Conservation (phyloP, 2,888 invertebrate species). For the Drosophila mercatorum region DNA sequence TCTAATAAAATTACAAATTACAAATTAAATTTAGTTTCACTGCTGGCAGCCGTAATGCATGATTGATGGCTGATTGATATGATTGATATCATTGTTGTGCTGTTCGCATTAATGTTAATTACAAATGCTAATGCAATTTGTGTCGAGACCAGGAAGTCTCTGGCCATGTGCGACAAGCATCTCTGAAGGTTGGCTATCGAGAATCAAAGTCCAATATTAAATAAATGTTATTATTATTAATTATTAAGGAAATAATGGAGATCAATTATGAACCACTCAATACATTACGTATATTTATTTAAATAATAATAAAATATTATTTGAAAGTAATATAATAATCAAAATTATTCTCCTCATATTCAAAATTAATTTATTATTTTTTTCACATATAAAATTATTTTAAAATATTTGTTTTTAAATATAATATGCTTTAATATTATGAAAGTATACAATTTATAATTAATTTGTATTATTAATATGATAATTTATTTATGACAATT, state of each 20-base stretch:
- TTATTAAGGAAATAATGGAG: too few relatives aligned
- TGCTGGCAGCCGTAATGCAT: constrained; percentile 56
- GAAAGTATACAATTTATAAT: background rate
- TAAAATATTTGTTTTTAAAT: background rate
- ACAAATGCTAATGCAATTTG: constrained; percentile 21
- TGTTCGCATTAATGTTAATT: constrained; percentile 35
- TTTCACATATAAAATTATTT: too few relatives aligned
- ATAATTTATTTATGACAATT: background rate
- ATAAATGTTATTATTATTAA: too few relatives aligned
- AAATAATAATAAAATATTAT: too few relatives aligned
- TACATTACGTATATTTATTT: too few relatives aligned
- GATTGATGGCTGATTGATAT: constrained; percentile 61
- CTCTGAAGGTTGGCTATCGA: background rate
- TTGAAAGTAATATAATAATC: too few relatives aligned
- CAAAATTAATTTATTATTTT: too few relatives aligned
- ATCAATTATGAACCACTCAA: too few relatives aligned
- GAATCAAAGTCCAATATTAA: too few relatives aligned
- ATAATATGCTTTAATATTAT: background rate
- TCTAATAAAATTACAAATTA: constrained; percentile 75
- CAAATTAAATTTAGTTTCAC: constrained; percentile 61
- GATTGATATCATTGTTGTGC: constrained; percentile 29
- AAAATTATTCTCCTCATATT: too few relatives aligned
- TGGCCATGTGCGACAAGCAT: background rate
- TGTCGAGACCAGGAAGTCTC: background rate
- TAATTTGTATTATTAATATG: background rate